phyloP scores from a whole-genome alignment of 2,113 vertebrate genomes.

The Scopus umbretta region DNA sequence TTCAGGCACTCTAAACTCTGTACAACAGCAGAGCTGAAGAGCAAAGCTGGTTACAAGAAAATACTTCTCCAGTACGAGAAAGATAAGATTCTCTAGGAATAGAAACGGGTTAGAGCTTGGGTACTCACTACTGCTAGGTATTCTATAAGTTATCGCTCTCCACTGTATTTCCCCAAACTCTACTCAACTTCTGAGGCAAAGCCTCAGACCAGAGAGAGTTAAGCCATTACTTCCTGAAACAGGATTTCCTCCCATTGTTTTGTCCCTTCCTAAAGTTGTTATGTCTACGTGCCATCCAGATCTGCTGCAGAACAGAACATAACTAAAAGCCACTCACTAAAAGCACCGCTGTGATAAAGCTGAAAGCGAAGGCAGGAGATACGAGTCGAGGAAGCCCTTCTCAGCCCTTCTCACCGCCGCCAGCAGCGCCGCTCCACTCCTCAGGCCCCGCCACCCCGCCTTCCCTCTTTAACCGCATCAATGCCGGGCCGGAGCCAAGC shows the following conservation, averaged over 20 bases:
- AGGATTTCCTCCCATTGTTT: slow-evolving; percentile 65
- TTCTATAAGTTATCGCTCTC: neutral
- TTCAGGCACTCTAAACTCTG: neutral
- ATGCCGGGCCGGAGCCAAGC: neutral
- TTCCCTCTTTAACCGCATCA: slow-evolving; percentile 41
- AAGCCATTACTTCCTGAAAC: slow-evolving; percentile 61
- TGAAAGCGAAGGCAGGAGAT: neutral
- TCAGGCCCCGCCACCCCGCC: slow-evolving; percentile 26
- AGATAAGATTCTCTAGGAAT: neutral
- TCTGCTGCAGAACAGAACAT: neutral
- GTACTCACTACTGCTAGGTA: neutral
- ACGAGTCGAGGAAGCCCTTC: neutral
- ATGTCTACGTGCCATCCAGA: neutral
- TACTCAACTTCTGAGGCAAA: neutral
- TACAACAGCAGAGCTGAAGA: neutral
- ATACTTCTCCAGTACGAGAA: neutral
- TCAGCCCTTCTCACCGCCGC: too few species aligned
- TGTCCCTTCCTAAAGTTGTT: neutral
- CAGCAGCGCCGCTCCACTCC: too few species aligned
- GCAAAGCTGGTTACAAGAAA: neutral
- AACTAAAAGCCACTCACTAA: neutral
- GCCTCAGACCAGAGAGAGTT: slow-evolving; percentile 37
- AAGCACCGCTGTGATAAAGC: neutral
- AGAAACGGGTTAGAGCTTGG: neutral
- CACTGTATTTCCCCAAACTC: neutral